phyloP scores from a whole-genome alignment of 2,113 vertebrate species.

The Oenanthe oenanthe region DNA sequence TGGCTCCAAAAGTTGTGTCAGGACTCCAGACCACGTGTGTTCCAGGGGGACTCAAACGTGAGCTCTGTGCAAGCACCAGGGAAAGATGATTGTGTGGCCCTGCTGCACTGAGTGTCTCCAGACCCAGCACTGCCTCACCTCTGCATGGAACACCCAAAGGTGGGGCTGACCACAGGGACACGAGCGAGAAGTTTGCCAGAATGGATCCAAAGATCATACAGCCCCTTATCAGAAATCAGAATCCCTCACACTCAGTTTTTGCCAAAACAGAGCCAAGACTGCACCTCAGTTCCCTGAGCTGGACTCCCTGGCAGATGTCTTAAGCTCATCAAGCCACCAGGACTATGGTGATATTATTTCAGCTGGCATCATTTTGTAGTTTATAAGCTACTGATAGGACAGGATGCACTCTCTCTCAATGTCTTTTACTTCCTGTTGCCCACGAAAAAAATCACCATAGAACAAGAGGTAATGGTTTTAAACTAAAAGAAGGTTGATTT shows the following conservation, averaged over 20 bases:
- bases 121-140: not conserved
- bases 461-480: not conserved
- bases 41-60: not conserved
- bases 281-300: not conserved
- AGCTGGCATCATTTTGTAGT: not conserved
- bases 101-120: not conserved
- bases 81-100: rapidly evolving
- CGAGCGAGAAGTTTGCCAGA: not conserved
- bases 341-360: not conserved
- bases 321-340: not conserved
- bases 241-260: not conserved
- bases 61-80: not conserved
- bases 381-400: not conserved
- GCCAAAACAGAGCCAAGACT: not conserved
- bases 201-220: not conserved
- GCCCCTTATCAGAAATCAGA: not conserved
- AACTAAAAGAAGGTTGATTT: not conserved
- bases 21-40: not conserved
- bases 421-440: not conserved
- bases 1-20: not conserved
- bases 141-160: not conserved
- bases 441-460: not conserved
- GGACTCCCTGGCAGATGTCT: not conserved
- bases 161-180: not conserved
- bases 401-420: not conserved